phyloP scores from a whole-genome alignment of 2,888 invertebrate species.

The Troglohyphantes excavatus region DNA sequence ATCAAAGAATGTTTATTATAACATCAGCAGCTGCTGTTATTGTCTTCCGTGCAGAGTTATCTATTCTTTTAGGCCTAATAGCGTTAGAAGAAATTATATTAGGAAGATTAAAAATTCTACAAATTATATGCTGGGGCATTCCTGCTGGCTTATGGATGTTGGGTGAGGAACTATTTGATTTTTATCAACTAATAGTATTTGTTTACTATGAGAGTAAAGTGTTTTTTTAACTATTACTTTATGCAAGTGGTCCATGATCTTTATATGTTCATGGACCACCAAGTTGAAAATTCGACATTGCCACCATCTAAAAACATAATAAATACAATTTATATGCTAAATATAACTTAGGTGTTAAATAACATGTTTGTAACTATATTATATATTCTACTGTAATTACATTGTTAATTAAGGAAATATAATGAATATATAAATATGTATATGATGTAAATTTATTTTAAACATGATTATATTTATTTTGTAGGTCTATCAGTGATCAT shows the following conservation, averaged over 20 bases:
- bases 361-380: background rate
- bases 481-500: constrained; percentile 89
- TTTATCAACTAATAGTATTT: background rate
- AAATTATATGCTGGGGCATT: constrained; percentile 82
- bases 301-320: too few relatives aligned
- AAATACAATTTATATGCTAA: too few relatives aligned
- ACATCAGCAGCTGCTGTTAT: constrained; percentile 93
- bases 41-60: constrained; percentile 94
- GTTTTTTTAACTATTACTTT: too few relatives aligned
- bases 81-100: constrained; percentile 90
- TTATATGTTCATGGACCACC: too few relatives aligned
- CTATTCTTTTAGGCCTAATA: constrained; percentile 92
- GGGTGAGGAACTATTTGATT: constrained; percentile 84
- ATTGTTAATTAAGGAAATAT: too few relatives aligned
- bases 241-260: too few relatives aligned
- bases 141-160: constrained; percentile 82
- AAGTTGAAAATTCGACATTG: too few relatives aligned
- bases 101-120: constrained; percentile 86
- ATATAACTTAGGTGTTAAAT: too few relatives aligned
- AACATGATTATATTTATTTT: constrained; percentile 25
- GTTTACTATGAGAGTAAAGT: too few relatives aligned
- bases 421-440: background rate
- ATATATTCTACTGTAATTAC: background rate
- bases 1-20: constrained; percentile 89
- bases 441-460: constrained; percentile 15